These are phyloP conservation scores for Blera fallax DNA, from an alignment of 2,888 invertebrate genomes.

Conservation along the genomic window DNA sequence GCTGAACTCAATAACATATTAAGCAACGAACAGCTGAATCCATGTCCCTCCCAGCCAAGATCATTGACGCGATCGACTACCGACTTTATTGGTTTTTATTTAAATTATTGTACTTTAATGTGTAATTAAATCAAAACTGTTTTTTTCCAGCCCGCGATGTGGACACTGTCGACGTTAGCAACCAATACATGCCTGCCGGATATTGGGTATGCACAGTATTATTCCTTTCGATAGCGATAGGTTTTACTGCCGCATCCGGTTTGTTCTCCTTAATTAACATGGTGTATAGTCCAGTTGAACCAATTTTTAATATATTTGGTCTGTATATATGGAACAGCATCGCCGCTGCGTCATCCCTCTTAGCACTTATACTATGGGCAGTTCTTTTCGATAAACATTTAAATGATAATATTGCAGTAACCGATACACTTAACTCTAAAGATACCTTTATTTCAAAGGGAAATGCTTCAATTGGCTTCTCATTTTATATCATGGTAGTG, in stretches of 20 bases:
- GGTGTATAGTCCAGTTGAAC: constrained; percentile 84
- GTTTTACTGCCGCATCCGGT: constrained; percentile 82
- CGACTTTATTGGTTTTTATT: not conserved
- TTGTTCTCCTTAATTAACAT: constrained; percentile 84
- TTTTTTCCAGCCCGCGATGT: constrained; percentile 8
- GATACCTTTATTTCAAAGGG: constrained; percentile 76
- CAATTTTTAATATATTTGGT: constrained; percentile 81
- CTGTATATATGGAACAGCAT: constrained; percentile 85
- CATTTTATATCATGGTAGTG: constrained; percentile 80
- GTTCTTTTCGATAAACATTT: constrained; percentile 78
- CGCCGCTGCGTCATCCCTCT: constrained; percentile 78
- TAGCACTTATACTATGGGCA: constrained; percentile 81
- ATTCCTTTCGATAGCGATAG: constrained; percentile 82
- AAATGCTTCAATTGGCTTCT: constrained; percentile 80
- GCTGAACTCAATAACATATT: constrained; percentile 77
- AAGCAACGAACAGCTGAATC: constrained; percentile 69
- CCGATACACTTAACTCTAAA: constrained; percentile 79
- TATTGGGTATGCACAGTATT: constrained; percentile 84
- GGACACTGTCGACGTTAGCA: not conserved
- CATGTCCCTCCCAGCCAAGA: constrained; percentile 38
- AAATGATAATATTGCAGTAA: constrained; percentile 79
- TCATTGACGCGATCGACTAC: not conserved
- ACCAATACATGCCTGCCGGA: constrained; percentile 77
- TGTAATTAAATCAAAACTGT: not conserved
- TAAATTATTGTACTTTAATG: not conserved